Evolutionary conservation across 2,797 vertebrate genomes (phyloP).

Genomic region (Gymnothorax reevesii): DNA sequence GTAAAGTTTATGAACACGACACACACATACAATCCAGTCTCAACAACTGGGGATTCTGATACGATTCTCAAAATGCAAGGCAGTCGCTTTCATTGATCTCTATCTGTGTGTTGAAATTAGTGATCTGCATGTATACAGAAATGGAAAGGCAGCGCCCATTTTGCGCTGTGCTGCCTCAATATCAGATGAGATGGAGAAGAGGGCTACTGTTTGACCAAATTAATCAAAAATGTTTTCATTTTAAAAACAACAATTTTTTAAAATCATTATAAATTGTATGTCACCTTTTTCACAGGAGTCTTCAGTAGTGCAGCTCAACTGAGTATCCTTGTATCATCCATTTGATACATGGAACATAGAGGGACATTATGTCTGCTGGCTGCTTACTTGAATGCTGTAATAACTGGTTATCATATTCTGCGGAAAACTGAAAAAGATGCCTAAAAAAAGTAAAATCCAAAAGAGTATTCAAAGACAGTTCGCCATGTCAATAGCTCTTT

Average conservation of each 20-base stretch:
- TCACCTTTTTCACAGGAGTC: background rate
- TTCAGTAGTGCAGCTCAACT: background rate
- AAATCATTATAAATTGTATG: background rate
- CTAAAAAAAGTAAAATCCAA: background rate
- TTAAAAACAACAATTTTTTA: background rate
- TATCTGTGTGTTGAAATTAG: background rate
- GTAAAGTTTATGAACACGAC: background rate
- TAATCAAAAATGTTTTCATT: background rate
- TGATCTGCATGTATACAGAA: background rate
- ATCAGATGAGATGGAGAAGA: background rate
- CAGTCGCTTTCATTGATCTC: background rate
- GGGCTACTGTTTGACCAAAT: background rate
- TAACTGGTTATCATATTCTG: background rate
- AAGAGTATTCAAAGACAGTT: background rate
- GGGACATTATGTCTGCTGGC: background rate
- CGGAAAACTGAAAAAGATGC: background rate
- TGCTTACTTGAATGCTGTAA: background rate
- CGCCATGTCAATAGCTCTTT: background rate
- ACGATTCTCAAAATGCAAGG: background rate
- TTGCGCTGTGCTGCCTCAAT: background rate
- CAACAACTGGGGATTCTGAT: background rate
- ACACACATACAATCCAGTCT: background rate
- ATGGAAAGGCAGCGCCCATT: background rate
- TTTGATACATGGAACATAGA: background rate
- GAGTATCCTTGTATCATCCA: background rate